phyloP scores from a whole-genome alignment of 1,140 invertebrate genomes.

The Pachyrhynchus sulphureomaculatus region DNA sequence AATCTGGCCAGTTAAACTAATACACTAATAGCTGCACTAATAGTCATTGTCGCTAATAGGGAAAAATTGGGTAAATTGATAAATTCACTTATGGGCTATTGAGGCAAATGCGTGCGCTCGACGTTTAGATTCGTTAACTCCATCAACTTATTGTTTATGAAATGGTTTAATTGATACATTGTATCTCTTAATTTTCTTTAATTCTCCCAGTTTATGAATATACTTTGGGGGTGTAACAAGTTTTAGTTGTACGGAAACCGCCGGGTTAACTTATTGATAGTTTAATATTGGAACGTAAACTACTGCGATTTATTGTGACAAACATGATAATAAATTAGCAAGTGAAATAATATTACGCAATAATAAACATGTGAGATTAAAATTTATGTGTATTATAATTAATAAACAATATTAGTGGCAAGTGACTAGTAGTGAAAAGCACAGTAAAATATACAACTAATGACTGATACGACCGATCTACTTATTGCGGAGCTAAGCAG shows the following conservation, averaged over 20 bases:
- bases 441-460: background rate
- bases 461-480: background rate
- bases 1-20: constrained; percentile 52
- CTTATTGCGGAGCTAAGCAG: background rate
- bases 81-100: constrained; percentile 52
- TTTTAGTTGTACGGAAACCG: background rate
- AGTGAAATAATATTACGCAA: too few relatives aligned
- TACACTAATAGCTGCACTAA: constrained; percentile 53
- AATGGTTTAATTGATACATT: constrained; percentile 42
- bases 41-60: constrained; percentile 53
- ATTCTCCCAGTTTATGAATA: constrained; percentile 33
- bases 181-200: constrained; percentile 40
- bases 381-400: background rate
- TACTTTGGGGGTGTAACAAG: constrained; percentile 26
- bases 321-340: too few relatives aligned
- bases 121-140: constrained; percentile 40
- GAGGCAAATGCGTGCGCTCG: constrained; percentile 45
- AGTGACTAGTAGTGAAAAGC: background rate
- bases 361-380: too few relatives aligned
- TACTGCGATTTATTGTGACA: too few relatives aligned
- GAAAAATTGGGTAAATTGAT: constrained; percentile 56
- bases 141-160: constrained; percentile 42
- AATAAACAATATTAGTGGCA: background rate
- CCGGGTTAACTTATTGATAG: too few relatives aligned
- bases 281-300: too few relatives aligned